phyloP scores from a whole-genome alignment of 2,888 invertebrate genomes.

The Drosophila recens region DNA sequence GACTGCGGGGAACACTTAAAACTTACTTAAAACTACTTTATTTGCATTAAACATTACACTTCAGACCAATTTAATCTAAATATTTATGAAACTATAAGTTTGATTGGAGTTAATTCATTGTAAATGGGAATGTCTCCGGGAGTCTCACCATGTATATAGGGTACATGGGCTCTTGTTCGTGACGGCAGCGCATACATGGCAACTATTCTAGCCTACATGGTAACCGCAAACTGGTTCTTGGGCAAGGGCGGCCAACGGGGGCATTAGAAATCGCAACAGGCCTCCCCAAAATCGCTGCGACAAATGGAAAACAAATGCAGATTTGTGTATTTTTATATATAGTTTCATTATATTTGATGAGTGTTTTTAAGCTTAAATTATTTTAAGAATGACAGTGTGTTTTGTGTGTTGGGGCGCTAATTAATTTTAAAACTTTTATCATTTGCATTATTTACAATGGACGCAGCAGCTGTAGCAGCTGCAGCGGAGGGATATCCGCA shows the following conservation, averaged over 20 bases:
- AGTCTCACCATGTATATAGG: conserved; percentile 66
- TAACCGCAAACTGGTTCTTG: conserved; percentile 56
- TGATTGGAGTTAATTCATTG: neutral
- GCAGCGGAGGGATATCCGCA: conserved; percentile 52
- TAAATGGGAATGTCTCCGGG: conserved; percentile 17
- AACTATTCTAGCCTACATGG: conserved; percentile 60
- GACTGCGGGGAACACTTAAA: conserved; percentile 23
- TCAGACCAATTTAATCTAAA: neutral
- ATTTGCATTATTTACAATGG: conserved; percentile 63
- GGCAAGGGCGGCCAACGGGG: conserved; percentile 42
- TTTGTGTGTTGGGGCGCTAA: neutral
- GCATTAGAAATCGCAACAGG: conserved; percentile 39
- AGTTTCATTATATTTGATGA: conserved; percentile 35
- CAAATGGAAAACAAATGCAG: neutral
- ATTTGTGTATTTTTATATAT: neutral
- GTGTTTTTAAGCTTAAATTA: conserved; percentile 12
- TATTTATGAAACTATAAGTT: neutral
- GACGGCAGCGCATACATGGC: conserved; percentile 45
- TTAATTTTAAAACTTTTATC: conserved; percentile 13
- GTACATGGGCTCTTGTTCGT: conserved; percentile 1
- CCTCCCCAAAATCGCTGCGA: conserved; percentile 29
- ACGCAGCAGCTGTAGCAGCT: conserved; percentile 61
- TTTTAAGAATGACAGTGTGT: conserved; percentile 19
- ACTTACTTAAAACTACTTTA: conserved; percentile 15
- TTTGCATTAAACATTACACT: neutral